Evolutionary conservation across 2,113 vertebrate species (phyloP), one percentile per base, ranked within the genome.

Genomic region (Alectura lathami): DNA sequence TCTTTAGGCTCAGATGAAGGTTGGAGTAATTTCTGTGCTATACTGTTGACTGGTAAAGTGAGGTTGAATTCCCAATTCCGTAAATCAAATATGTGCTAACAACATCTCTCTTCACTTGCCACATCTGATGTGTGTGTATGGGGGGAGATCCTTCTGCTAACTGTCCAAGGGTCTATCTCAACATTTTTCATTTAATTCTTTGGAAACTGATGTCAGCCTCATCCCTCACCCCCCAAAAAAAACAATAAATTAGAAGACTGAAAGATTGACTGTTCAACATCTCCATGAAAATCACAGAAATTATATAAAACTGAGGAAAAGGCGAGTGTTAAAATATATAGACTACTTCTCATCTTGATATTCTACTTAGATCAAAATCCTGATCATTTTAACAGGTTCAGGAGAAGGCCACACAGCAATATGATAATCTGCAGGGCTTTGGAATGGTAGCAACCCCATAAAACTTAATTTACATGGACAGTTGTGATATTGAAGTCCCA

Each of bases 391-490:
- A 85, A 63, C 59, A 85, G 38, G 74, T 85, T 92, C 78, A 74
- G 47, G 34, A 86, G 81, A 77, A 94, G 79, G 78, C 86, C 88
- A 70, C 73, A 40, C 56, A 70, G 60, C 32, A 85, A 43, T 34
- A 83, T 59, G 50, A 47, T 54, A 83, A 89, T 93, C 82, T 86
- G 40, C 42, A 89, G 87, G 79, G 45, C 50, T 92, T 91, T 83
- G 4, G 5, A 75, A 80, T 82, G 3, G 9, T 76, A 88, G 22
- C 27, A 88, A 85, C 88, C 17, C 23, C 64, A 88, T 81, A 81
- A 94, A 96, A 91, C 13, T 54, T 95, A 80, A 89, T 93, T 89
- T 89, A 77, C 68, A 67, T 59, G 32, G 63, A 88, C 67, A 83
- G 51, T 38, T 83, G 29, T 74, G 79, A 87, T 95, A 89, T 85